phyloP scores from a whole-genome alignment of 1,140 invertebrate genomes.

The Brachionus asplanchnoidis region DNA sequence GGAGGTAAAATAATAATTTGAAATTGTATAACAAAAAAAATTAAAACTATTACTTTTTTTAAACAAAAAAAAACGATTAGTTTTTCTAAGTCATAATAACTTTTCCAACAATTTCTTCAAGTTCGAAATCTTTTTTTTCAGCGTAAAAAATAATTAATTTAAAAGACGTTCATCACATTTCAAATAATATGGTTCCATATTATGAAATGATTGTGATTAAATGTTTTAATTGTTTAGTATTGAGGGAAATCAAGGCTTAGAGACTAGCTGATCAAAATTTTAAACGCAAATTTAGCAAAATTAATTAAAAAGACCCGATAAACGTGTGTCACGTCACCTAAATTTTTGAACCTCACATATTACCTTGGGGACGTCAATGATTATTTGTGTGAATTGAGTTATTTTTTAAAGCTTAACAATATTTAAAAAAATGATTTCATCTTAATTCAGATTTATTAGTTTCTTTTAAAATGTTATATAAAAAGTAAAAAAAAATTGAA shows the following conservation, averaged over 20 bases:
- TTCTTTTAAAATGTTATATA: no score
- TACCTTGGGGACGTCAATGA: neutral
- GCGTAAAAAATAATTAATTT: neutral
- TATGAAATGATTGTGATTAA: neutral
- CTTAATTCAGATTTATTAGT: no score
- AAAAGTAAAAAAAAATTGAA: neutral
- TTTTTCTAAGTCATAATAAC: neutral
- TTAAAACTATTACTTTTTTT: neutral
- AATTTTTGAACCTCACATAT: neutral
- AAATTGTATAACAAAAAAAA: neutral
- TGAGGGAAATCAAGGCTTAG: neutral
- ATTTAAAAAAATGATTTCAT: no score
- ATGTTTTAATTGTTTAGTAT: neutral
- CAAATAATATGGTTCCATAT: neutral
- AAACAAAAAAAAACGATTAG: neutral
- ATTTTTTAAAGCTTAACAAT: no score
- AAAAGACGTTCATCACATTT: neutral
- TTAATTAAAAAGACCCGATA: neutral
- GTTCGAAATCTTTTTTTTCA: neutral
- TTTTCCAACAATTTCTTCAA: neutral
- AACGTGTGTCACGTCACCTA: neutral
- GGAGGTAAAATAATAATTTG: neutral
- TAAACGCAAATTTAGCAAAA: neutral
- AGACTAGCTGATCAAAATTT: neutral
- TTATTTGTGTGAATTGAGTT: neutral